Conservation (phyloP, 2,113 vertebrate species). For the Peromyscus polionotus region DNA sequence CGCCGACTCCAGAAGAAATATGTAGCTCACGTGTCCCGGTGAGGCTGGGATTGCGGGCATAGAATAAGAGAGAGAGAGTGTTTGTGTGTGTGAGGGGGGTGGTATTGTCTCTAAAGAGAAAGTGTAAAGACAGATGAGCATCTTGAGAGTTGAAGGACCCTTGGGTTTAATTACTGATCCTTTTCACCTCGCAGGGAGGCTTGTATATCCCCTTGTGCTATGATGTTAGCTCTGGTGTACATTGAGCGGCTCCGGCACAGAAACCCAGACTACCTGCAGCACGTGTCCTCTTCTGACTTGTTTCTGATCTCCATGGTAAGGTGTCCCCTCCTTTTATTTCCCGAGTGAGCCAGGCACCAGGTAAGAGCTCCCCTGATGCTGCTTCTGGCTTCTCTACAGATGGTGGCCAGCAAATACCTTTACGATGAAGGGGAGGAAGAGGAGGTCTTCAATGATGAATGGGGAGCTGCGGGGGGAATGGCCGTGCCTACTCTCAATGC, state of each 20-base stretch:
- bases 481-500: constrained; percentile 96
- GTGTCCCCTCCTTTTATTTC: background rate
- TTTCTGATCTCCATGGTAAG: constrained; percentile 99
- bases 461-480: constrained; percentile 97
- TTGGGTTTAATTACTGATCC: constrained; percentile 46
- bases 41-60: constrained; percentile 60
- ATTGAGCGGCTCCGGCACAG: constrained; percentile 98
- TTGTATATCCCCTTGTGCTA: constrained; percentile 97
- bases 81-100: background rate
- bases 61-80: too few species aligned
- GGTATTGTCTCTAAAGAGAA: background rate
- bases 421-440: constrained; percentile 99
- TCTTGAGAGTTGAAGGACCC: background rate
- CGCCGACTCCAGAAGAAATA: constrained; percentile 98
- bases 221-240: constrained; percentile 99
- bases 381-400: constrained; percentile 86
- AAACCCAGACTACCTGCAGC: constrained; percentile 98
- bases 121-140: background rate
- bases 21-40: constrained; percentile 96
- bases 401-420: constrained; percentile 99
- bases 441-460: constrained; percentile 98
- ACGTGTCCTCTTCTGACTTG: constrained; percentile 98
- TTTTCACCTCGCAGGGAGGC: constrained; percentile 91
- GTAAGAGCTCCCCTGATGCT: background rate
- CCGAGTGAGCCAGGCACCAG: background rate